Evolutionary conservation across 2,888 invertebrate genomes (phyloP), one percentile per base, ranked within the genome.

Genomic region (Andrena bicolor): DNA sequence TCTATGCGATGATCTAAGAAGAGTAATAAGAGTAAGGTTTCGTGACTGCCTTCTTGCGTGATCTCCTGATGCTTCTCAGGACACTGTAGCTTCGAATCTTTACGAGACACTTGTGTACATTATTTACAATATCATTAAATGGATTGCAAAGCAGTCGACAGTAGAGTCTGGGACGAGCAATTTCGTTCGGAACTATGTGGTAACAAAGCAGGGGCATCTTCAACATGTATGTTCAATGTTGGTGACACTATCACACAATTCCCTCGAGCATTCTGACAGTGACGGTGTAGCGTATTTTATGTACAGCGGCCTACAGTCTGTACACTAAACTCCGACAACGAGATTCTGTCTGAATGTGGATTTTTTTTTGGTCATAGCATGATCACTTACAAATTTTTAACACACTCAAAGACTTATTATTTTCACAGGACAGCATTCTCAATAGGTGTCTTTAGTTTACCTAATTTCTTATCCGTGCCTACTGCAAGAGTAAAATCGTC

Each of bases 331-430:
- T 68, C 76, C 75, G 70, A 26, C 76, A 80, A 80, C 80, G 79
- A 56, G 23, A 72, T 79, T 76, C 56, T 65, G 75, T 72, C 73
- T 65, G 75, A 77, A 76, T 68, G 23, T 56, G 56, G 74, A 78
- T 82, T 76, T 68, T 58, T 81, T 53, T 26, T 63, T 80, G 76
- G 79, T 79, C 78, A 91, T 91, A 92, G 92, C 92, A 92, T 92
- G 92, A 92, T 93, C 92, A 93, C 92, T 92, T 92, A 93, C 91
- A 92, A 92, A 92, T 92, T 92, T 91, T 88, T 82, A 81, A 89
- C 89, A 89, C 83, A 91, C 85, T 87, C 85, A 90, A 90, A 86
- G 86, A 80, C 86, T 90, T 90, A 90, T 89, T 90, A 88, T 86
- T 90, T 92, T 92, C 91, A 92, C 90, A 90, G 90, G 87, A 90